A percentile compares a stretch with the other conserved stretches of the same genome.
These are phyloP conservation scores for Ophioderma brevispina DNA, from an alignment of 35 echinoderm and acorn worm species.

Conservation along the genomic window DNA sequence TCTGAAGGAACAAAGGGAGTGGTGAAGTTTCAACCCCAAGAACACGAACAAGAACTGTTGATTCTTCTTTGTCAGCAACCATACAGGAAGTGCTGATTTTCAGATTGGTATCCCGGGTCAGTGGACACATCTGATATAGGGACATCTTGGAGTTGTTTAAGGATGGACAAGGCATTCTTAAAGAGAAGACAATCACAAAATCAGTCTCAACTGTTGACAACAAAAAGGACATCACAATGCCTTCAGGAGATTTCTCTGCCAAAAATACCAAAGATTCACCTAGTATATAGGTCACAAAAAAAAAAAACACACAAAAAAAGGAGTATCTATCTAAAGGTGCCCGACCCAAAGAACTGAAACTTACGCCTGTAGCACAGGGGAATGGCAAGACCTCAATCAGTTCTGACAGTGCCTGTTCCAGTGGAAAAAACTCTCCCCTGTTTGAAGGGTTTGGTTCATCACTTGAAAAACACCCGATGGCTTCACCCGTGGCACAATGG, in stretches of 20 bases:
- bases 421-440: conserved; percentile 51
- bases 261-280: background rate
- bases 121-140: conserved; percentile 24
- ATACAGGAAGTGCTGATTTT: conserved; percentile 23
- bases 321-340: background rate
- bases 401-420: conserved; percentile 74
- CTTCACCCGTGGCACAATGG: conserved; percentile 37
- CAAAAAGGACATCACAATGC: background rate
- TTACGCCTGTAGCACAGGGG: background rate
- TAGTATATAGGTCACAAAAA: too few species aligned
- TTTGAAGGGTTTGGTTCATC: conserved; percentile 12
- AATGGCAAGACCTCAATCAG: conserved; percentile 20
- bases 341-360: conserved; percentile 29
- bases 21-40: background rate
- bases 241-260: too few species aligned
- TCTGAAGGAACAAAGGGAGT: background rate
- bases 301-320: too few species aligned
- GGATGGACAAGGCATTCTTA: background rate
- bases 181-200: conserved; percentile 3
- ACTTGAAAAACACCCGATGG: background rate
- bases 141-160: conserved; percentile 2
- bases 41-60: conserved; percentile 3
- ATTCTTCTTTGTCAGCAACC: conserved; percentile 5
- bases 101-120: conserved; percentile 1
- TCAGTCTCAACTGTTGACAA: background rate